Conservation (phyloP, 2,888 invertebrate species). For the Amphipoea lucens region DNA sequence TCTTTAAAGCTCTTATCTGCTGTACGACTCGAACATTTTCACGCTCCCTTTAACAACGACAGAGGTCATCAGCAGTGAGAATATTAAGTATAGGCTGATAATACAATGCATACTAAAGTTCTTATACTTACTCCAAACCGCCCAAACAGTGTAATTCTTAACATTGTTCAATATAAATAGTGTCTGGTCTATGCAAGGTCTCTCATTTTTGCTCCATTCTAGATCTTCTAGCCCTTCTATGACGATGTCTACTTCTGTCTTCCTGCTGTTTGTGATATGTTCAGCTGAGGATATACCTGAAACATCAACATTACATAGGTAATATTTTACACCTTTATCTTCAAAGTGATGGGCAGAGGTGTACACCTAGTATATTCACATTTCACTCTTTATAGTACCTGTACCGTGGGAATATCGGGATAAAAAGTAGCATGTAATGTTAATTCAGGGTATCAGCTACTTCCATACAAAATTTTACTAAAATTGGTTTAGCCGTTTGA, state of each 20-base stretch:
- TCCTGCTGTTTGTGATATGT: not conserved
- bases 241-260: slow-evolving; percentile 58
- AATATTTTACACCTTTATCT: not conserved
- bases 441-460: too few species aligned
- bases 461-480: too few species aligned
- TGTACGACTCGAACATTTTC: not conserved
- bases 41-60: not conserved
- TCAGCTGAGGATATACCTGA: slow-evolving; percentile 37
- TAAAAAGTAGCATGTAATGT: too few species aligned
- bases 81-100: not conserved
- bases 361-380: not conserved
- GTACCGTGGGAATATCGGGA: too few species aligned
- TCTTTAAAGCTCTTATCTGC: not conserved
- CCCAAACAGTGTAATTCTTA: slow-evolving; percentile 69
- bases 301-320: not conserved
- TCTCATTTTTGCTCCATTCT: slow-evolving; percentile 59
- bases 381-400: not conserved
- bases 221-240: slow-evolving; percentile 44
- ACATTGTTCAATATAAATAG: slow-evolving; percentile 62
- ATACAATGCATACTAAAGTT: not conserved
- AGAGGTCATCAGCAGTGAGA: not conserved
- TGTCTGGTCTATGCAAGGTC: slow-evolving; percentile 54
- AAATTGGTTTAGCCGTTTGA: too few species aligned
- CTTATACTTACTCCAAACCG: slow-evolving; percentile 68
- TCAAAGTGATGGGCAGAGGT: too few species aligned